Percentiles rank a stretch among this genome's conserved stretches.
phyloP scores from a whole-genome alignment of 2,113 vertebrate genomes.

The Petrocephalus microphthalmus region DNA sequence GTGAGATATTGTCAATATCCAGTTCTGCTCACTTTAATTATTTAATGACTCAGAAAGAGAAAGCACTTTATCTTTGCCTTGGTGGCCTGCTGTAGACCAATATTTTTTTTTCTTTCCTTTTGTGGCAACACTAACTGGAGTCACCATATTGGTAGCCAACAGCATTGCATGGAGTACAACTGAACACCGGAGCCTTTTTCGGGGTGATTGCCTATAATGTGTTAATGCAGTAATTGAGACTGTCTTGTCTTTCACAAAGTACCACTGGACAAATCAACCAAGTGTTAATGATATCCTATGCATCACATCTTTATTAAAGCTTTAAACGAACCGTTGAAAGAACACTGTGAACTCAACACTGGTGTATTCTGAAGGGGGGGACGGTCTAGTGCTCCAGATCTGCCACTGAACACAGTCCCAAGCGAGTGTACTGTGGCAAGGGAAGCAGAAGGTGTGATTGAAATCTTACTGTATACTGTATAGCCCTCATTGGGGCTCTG shows the following conservation, averaged over 20 bases:
- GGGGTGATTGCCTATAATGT: slow-evolving; percentile 58
- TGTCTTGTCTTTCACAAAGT: slow-evolving; percentile 39
- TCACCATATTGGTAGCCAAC: slow-evolving; percentile 50
- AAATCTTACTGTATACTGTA: slow-evolving; percentile 20
- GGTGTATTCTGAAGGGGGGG: slow-evolving; percentile 34
- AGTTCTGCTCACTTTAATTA: slow-evolving; percentile 56
- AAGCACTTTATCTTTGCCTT: slow-evolving; percentile 76
- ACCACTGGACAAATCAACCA: slow-evolving; percentile 51
- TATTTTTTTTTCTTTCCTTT: slow-evolving; percentile 9
- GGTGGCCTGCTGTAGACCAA: slow-evolving; percentile 68
- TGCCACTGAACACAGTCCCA: not conserved
- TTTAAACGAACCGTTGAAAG: slow-evolving; percentile 56
- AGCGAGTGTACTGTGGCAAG: not conserved
- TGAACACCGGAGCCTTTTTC: slow-evolving; percentile 41
- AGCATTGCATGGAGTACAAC: slow-evolving; percentile 30
- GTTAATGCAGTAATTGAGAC: slow-evolving; percentile 46
- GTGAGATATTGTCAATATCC: not conserved
- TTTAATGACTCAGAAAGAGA: slow-evolving; percentile 63
- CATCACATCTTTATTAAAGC: slow-evolving; percentile 56
- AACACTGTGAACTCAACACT: slow-evolving; percentile 61
- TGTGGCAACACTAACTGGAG: slow-evolving; percentile 55
- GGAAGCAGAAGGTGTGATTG: slow-evolving; percentile 14
- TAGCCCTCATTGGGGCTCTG: not conserved
- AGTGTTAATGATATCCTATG: slow-evolving; percentile 48
- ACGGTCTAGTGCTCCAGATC: not conserved